Evolutionary conservation across 2,113 vertebrate genomes (phyloP).

Genomic region (Phalacrocorax pelagicus): DNA sequence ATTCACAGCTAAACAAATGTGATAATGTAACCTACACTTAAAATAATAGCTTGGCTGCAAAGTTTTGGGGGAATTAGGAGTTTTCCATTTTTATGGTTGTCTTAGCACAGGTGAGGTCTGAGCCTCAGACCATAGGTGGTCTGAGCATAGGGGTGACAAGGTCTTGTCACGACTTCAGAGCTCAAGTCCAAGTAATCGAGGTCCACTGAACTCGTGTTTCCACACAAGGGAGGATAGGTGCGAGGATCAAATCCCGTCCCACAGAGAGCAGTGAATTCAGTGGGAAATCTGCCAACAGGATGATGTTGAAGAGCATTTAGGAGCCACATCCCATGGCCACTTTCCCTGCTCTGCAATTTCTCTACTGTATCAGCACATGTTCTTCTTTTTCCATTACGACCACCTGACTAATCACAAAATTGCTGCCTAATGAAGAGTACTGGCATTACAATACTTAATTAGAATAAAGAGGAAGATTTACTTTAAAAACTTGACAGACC

Average conservation of each 20-base stretch:
- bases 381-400: not conserved
- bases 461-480: slow-evolving; percentile 53
- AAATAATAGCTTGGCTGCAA: slow-evolving; percentile 16
- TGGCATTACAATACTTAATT: slow-evolving; percentile 38
- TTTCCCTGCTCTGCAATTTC: not conserved
- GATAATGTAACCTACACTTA: slow-evolving; percentile 36
- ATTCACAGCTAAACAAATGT: slow-evolving; percentile 26
- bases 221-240: not conserved
- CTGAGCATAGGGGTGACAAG: no score
- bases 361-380: not conserved
- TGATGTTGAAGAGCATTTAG: not conserved
- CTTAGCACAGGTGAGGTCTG: no score
- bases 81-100: not conserved
- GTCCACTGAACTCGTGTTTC: not conserved
- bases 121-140: no score
- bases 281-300: not conserved
- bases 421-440: slow-evolving; percentile 37
- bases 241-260: not conserved
- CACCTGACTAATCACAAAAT: slow-evolving; percentile 31
- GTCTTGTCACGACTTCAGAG: not conserved
- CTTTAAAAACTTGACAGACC: slow-evolving; percentile 1
- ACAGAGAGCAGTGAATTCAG: not conserved
- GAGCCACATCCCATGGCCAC: not conserved
- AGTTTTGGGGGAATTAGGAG: not conserved
- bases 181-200: not conserved